Evolutionary conservation across 2,113 vertebrate genomes (phyloP), one percentile per base, ranked within the genome.

Genomic region (Crocuta crocuta): DNA sequence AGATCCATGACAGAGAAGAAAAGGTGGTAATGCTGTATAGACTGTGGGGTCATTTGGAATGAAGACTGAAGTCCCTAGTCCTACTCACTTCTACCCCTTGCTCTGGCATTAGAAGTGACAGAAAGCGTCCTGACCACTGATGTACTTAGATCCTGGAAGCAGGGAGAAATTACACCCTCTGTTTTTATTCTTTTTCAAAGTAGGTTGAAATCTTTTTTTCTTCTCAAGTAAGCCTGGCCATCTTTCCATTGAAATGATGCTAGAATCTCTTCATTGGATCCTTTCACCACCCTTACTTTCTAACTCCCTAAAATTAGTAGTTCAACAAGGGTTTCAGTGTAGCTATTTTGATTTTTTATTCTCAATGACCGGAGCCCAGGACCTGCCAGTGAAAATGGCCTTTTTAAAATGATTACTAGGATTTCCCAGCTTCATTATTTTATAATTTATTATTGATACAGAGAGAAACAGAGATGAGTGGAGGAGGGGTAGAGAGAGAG

Each of bases 161-260:
- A 92, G 28, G 12, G 70, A 66, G 78, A 88, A 88, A 7, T 43
- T 76, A 71, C 4, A 53, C 31, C 65, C 5, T 43, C 1, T 85
- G 73, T 93, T 87, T 93, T n/a, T 33, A 8, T 89, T 79, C 58
- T 94, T 91, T 70, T 89, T 68, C 63, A 84, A 63, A 53, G 43
- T 73, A 86, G 6, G 3, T 82, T 68, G 26, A 53, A 89, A 79
- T 78, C 17, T 55, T 74, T 79, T 61, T 83, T 73, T 90, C 45
- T 79, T 66, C 35, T 70, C 68, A 70, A 0, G 82, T 91, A 76
- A 83, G 43, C 33, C 3, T 83, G 35, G 85, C 8, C 28, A 63
- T 93, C 55, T 95, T 13, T 61, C 13, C 94, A 2, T 95, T 94
- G 58, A 80, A 98, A 96, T 96, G 92, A 73, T 88, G 28, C 24